These are phyloP conservation scores for Ailuropoda melanoleuca DNA, from an alignment of 2,113 vertebrate species.

Conservation along the genomic window DNA sequence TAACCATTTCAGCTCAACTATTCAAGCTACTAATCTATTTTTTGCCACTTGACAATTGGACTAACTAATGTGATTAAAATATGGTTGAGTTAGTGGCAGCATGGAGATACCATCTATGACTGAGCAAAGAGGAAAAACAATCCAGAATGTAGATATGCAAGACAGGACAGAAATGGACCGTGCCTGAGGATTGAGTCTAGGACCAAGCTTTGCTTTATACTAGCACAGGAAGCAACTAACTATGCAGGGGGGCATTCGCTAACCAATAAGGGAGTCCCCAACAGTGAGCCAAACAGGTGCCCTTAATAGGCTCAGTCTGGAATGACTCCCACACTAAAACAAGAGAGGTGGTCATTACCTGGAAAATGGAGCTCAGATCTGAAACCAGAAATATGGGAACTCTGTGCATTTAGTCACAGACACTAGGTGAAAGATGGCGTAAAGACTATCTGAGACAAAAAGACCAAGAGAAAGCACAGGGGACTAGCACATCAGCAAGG, in stretches of 20 bases:
- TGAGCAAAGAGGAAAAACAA: conserved; percentile 46
- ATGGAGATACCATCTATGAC: conserved; percentile 3
- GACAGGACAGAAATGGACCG: not conserved
- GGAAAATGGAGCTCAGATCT: not conserved
- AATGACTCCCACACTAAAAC: not conserved
- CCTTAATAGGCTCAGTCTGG: not conserved
- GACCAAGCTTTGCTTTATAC: not conserved
- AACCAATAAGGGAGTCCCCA: not conserved
- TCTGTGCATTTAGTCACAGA: not conserved
- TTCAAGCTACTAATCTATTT: conserved; percentile 52
- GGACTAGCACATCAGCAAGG: not conserved
- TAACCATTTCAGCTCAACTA: conserved; percentile 41
- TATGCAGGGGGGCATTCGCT: not conserved
- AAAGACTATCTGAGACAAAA: fast-evolving
- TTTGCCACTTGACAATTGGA: conserved; percentile 22
- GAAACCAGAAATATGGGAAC: not conserved
- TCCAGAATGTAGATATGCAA: not conserved
- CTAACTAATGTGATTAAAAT: conserved; percentile 63
- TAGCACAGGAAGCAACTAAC: not conserved
- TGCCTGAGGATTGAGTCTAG: not conserved
- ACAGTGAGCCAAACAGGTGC: not conserved
- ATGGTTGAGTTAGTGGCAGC: conserved; percentile 51
- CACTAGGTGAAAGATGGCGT: not conserved
- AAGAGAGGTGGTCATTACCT: not conserved
- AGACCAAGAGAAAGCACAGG: not conserved